Evolutionary conservation across 2,888 invertebrate species (phyloP).

Genomic region (Lottia scabra): DNA sequence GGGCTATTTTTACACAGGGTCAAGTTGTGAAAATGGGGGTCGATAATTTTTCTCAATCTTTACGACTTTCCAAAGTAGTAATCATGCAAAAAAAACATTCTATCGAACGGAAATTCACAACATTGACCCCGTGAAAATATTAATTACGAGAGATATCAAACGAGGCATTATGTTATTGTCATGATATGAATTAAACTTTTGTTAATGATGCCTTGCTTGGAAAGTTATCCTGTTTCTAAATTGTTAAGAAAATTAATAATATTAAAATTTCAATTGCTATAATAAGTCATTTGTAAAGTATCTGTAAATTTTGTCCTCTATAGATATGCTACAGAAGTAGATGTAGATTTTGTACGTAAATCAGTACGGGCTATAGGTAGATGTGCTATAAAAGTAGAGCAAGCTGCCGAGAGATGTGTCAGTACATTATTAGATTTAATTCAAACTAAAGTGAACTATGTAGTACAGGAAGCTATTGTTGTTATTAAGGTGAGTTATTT

Average conservation of each 20-base stretch:
- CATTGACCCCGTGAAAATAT: no score
- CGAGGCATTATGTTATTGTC: no score
- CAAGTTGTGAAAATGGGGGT: no score
- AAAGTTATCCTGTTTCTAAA: no score
- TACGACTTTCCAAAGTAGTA: no score
- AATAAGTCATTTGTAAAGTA: not conserved
- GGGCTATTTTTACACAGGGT: no score
- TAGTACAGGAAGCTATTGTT: conserved; percentile 99
- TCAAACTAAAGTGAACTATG: conserved; percentile 99
- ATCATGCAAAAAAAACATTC: no score
- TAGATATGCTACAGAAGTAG: conserved; percentile 95
- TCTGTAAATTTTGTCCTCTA: conserved; percentile 16
- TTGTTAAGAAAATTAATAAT: not conserved
- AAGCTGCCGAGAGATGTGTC: conserved; percentile 97
- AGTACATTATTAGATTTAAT: conserved; percentile 96
- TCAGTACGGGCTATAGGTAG: conserved; percentile 98
- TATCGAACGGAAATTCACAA: no score
- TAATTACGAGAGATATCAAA: no score
- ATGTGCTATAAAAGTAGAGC: conserved; percentile 98
- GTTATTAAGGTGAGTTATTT: conserved; percentile 82
- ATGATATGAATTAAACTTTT: no score
- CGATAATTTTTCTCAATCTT: no score
- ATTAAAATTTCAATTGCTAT: not conserved
- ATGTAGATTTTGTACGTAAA: conserved; percentile 99
- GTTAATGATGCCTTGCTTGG: no score